phyloP scores from a whole-genome alignment of 2,797 vertebrate species.

The Sebastes cheni region DNA sequence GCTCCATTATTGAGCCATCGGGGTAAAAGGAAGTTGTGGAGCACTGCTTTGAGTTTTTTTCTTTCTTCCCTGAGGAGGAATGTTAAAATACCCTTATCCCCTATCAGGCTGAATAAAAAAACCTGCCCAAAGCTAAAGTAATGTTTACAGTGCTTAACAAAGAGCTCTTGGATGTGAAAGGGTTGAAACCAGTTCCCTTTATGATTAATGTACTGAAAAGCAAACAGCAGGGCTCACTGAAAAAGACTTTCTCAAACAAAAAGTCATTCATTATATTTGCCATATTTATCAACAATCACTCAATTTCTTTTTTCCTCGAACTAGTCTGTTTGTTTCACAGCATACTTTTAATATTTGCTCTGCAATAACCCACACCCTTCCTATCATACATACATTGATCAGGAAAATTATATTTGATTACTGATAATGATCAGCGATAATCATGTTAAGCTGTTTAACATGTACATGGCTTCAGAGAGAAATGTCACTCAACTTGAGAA shows the following conservation, averaged over 20 bases:
- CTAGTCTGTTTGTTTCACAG: background rate
- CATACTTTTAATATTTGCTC: constrained; percentile 28
- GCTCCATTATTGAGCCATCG: background rate
- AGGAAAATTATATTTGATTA: constrained; percentile 21
- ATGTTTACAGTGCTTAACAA: constrained; percentile 80
- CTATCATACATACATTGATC: constrained; percentile 4
- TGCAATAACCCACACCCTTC: constrained; percentile 14
- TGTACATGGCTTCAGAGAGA: constrained; percentile 6
- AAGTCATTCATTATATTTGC: constrained; percentile 57
- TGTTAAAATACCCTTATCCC: constrained; percentile 72
- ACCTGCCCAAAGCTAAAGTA: constrained; percentile 51
- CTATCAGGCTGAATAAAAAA: constrained; percentile 53
- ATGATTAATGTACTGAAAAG: constrained; percentile 76
- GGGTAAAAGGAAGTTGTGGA: constrained; percentile 12
- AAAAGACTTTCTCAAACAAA: constrained; percentile 64
- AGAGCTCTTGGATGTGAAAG: constrained; percentile 72
- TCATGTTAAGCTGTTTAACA: constrained; percentile 5
- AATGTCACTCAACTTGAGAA: constrained; percentile 7
- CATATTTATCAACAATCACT: constrained; percentile 49
- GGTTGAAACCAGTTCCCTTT: constrained; percentile 66
- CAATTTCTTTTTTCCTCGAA: constrained; percentile 15
- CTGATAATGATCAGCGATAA: constrained; percentile 2
- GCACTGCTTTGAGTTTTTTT: background rate
- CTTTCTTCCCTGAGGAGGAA: constrained; percentile 34
- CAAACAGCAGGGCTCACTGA: constrained; percentile 68